Base-by-base conservation (phyloP, 2,888 invertebrate species). In the Trichogramma dendrolimi region DNA sequence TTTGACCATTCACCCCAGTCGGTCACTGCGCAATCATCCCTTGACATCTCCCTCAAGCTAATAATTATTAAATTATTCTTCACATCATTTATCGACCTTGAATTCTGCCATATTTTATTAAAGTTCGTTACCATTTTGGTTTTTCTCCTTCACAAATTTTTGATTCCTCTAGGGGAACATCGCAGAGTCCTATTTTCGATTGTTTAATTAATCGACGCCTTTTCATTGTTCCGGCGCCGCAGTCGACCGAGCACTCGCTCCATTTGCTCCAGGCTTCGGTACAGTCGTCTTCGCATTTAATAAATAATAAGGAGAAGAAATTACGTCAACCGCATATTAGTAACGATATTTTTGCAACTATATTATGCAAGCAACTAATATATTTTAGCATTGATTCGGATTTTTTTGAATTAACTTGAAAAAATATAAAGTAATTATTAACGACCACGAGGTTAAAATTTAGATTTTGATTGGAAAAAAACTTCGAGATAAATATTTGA, bases 1-100 rank as follows among this genome's bases (percentile, higher is more conserved):
- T 46, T 47, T 1, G 54, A 43, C 65, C 65, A 66, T 11, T 55
- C 59, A 14, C 57, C 38, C 65, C 65, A 66, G 10, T 66, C 63
- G 1, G 57, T 59, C n/a, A 66, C 6, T 0, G 4, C 10, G 39
- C 65, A 66, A n/a, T 58, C 55, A 3, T 62, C 50, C 2, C 39
- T 4, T 7, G 58, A 51, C 5, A 62, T 10, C 1, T 49, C 41
- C 40, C 53, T 7, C 2, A 7, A 4, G 5, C 64, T 64, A 27
- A 5, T 47, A 51, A 44, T 6, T 53, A 46, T n/a, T 46, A 46
- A 46, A 46, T 10, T 27, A 27, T 27, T 2, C 27, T 27, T 27
- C 27, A 2, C 2, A 27, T 27, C 0, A 27, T 27, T 27, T 27
- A 27, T 27, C 27, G 27, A 27, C 27, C 27, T 27, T 27, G 27